Conservation (phyloP, 2,888 invertebrate species). For the Ochropleura leucogaster region DNA sequence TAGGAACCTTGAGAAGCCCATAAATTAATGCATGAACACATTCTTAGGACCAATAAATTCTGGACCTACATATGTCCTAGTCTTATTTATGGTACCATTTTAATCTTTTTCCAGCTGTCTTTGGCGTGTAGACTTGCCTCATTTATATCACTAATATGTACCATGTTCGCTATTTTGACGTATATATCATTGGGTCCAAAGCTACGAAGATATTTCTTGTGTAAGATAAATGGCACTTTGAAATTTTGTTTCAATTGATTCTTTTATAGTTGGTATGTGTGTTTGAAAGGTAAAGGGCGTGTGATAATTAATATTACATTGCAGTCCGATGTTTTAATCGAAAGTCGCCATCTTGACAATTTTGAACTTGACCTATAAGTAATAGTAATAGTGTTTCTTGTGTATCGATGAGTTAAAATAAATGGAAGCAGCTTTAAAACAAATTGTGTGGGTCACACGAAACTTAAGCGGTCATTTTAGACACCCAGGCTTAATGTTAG, state of each 20-base stretch:
- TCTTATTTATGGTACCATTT: constrained; percentile 41
- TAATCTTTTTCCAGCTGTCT: constrained; percentile 38
- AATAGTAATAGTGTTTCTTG: neutral
- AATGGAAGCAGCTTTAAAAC: neutral
- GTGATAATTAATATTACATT: constrained; percentile 22
- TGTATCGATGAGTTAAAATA: neutral
- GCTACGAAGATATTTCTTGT: constrained; percentile 22
- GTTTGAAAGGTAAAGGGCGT: constrained; percentile 10
- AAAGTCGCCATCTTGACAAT: neutral
- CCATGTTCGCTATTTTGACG: constrained; percentile 19
- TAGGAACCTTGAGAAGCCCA: constrained; percentile 9
- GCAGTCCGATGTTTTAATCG: neutral
- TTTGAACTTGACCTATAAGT: neutral
- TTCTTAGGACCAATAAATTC: constrained; percentile 42
- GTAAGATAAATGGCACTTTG: constrained; percentile 16
- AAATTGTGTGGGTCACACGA: neutral
- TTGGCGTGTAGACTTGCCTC: constrained; percentile 16
- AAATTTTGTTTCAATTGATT: constrained; percentile 34
- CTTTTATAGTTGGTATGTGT: constrained; percentile 5
- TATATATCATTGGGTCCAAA: constrained; percentile 32
- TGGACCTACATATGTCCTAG: constrained; percentile 9
- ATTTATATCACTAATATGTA: constrained; percentile 42
- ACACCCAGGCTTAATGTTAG: no score
- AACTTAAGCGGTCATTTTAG: neutral
- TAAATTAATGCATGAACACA: constrained; percentile 41